Percentiles rank a stretch among this genome's conserved stretches.
These are phyloP conservation scores for Ramphastos sulfuratus DNA, from an alignment of 2,113 vertebrate species.

Conservation along the genomic window DNA sequence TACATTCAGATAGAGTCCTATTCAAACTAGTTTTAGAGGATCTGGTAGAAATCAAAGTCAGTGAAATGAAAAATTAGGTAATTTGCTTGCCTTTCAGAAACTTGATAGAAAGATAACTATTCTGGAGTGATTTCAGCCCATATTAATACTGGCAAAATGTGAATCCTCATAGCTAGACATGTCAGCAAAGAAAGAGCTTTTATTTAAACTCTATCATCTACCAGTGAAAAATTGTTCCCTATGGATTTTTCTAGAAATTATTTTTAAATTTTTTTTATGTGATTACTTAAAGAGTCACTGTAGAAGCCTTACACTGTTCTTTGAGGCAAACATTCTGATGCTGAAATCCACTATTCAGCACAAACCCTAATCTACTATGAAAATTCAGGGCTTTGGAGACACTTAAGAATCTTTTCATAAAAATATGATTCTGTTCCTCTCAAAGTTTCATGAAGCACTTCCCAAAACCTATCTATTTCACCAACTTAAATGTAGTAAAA, in stretches of 20 bases:
- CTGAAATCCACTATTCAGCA: background rate
- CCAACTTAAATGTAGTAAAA: background rate
- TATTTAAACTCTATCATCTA: background rate
- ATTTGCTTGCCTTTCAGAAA: conserved; percentile 10
- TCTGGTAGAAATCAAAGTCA: background rate
- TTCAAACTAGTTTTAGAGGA: background rate
- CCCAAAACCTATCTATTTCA: background rate
- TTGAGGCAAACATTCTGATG: background rate
- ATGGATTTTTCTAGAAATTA: background rate
- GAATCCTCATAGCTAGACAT: background rate
- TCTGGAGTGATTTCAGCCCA: background rate
- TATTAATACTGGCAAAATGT: background rate
- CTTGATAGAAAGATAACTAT: background rate
- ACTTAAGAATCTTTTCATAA: background rate
- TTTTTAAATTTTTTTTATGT: background rate
- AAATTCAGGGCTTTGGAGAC: background rate
- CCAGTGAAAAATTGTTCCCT: background rate
- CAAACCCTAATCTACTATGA: background rate
- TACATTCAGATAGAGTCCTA: background rate
- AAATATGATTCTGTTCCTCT: background rate
- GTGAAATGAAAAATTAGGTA: background rate
- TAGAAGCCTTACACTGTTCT: background rate
- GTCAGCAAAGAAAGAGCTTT: background rate
- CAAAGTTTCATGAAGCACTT: background rate
- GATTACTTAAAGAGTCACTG: background rate